Evolutionary conservation across 2,888 invertebrate genomes (phyloP), one percentile per base, ranked within the genome.

Genomic region (Amiota minor): DNA sequence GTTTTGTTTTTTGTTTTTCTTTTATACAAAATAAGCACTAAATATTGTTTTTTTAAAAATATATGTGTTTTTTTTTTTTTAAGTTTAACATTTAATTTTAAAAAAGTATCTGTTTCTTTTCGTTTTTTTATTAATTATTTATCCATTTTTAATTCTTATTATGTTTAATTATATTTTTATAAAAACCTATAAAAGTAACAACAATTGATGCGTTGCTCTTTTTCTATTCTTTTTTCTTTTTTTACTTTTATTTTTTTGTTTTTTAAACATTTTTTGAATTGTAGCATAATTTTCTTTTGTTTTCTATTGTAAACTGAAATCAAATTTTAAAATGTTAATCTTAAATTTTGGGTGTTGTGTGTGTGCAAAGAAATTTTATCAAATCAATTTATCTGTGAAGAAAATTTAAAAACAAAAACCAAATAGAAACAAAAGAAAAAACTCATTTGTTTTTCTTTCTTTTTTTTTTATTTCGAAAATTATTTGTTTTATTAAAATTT

Each of bases 21-120:
- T 8, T 62, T 50, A 47, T 14, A 49, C 55, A 56, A 35, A 67
- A 59, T 72, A 67, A 67, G 23, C 59, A 55, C 46, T 47, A 53
- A 70, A 20, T 35, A 35, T 18, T 59, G 20, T 59, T 59, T 59
- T 35, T 45, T 53, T 45, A 49, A 64, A 73, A 73, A 71, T 67
- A 67, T 56, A 67, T 49, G n/a, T 12, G 8, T 59, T 12, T 59
- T 11, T 53, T 14, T 53, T n/a, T 53, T 11, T 61, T 62, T 35
- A n/a, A 62, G 8, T 62, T 62, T 62, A 62, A 62, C 62, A 23
- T 35, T 62, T 62, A 62, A 45, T 62, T 45, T 14, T 45, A 46
- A 65, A 65, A 65, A 47, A 16, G 47, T 16, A 49, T 65, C 18
- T 46, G 16, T 16, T 65, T 65, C 46, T 18, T 56, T 65, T 65